phyloP scores from a whole-genome alignment of 2,113 vertebrate species.

The Lathamus discolor region DNA sequence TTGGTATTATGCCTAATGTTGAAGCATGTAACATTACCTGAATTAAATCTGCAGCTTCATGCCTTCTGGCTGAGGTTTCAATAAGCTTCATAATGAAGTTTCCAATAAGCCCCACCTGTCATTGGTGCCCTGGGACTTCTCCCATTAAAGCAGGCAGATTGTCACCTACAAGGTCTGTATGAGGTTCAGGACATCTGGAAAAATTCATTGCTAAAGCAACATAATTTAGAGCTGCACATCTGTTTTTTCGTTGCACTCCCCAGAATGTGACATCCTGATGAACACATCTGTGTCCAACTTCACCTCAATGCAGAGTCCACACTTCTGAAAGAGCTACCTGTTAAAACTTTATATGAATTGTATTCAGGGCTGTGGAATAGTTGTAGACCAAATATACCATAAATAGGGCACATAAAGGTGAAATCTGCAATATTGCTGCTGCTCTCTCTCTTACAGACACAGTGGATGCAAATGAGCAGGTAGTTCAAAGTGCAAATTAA shows the following conservation, averaged over 20 bases:
- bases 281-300: not conserved
- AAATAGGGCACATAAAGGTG: not conserved
- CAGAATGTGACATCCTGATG: not conserved
- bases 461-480: not conserved
- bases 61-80: not conserved
- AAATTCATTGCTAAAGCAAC: not conserved
- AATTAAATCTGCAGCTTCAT: not conserved
- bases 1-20: not conserved
- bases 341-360: not conserved
- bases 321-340: not conserved
- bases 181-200: not conserved
- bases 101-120: fast-evolving
- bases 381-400: not conserved
- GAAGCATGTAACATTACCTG: not conserved
- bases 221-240: not conserved
- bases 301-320: not conserved
- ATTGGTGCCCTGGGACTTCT: not conserved
- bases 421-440: not conserved
- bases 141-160: not conserved
- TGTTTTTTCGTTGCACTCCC: not conserved
- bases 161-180: not conserved
- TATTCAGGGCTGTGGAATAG: not conserved
- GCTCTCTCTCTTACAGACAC: not conserved
- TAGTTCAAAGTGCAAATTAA: constrained; percentile 20
- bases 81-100: not conserved